Base-by-base conservation (phyloP, 2,888 invertebrate genomes). In the Physocephala rufipes region DNA sequence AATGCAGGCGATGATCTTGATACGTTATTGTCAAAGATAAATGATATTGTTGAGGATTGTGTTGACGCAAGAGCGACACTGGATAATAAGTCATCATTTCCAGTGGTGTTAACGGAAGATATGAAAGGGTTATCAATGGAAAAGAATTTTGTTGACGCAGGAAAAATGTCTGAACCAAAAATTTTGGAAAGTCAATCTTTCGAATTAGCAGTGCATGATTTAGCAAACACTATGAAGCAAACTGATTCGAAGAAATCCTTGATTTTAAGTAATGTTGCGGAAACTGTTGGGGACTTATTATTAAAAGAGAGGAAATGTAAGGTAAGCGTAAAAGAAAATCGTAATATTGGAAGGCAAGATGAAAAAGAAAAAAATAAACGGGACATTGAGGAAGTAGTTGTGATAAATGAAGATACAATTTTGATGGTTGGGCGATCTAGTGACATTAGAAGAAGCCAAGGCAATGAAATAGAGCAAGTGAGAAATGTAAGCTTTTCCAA, bases 1-100 rank as follows among this genome's bases (percentile, higher is more conserved):
- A 77, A 79, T 71, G 75, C 79, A 5, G 79, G 79, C 13, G 79
- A 79, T 76, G 80, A 79, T 75, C 77, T 80, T 21, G 80, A 80
- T 69, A 79, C 76, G 13, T 71, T 80, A 47, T 51, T 80, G 26
- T 79, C 80, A 19, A 79, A 80, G 77, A 79, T 79, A 16, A 80
- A 80, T 74, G 79, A 79, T 70, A 74, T 80, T 63, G 77, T 78
- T 15, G 79, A 80, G 59, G 80, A 78, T 74, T 79, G 79, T 67
- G 75, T 76, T 71, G 78, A 79, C 9, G 73, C 76, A 58, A 53
- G 12, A 43, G 28, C 1, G 13, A n/a, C 30, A 2, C 13, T 15
- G 5, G 43, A 53, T 26, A 21, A 55, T 26, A 15, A 4, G 9
- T 47, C 2, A 2, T 51, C 36, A 16, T 64, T n/a, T n/a, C n/a